phyloP scores from a whole-genome alignment of 92 coral and sea anemone species.

The Palythoa heliodiscus region DNA sequence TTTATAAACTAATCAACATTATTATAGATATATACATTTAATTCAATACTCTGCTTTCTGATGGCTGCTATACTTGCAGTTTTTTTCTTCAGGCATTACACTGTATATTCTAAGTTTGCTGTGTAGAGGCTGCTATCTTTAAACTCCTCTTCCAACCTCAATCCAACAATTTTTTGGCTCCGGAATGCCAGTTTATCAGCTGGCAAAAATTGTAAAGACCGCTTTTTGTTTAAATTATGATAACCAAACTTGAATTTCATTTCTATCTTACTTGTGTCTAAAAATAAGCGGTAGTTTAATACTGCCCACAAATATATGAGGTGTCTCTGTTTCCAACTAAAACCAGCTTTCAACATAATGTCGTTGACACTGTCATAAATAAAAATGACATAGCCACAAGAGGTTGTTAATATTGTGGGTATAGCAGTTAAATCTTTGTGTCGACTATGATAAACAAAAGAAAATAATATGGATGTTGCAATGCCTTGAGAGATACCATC shows the following conservation, averaged over 20 bases:
- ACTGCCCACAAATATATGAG: constrained; percentile 17
- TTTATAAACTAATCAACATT: constrained; percentile 2
- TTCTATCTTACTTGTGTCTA: constrained; percentile 13
- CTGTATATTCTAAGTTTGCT: not conserved
- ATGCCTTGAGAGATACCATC: constrained; percentile 12
- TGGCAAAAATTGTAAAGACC: not conserved
- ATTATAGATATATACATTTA: not conserved
- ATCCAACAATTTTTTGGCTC: constrained; percentile 25
- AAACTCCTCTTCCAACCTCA: constrained; percentile 24
- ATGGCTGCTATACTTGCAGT: constrained; percentile 14
- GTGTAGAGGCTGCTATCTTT: constrained; percentile 1
- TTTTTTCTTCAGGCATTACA: not conserved
- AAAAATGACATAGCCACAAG: constrained; percentile 4
- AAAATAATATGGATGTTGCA: constrained; percentile 25
- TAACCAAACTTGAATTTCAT: constrained; percentile 24
- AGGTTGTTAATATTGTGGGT: constrained; percentile 17
- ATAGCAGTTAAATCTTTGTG: constrained; percentile 8
- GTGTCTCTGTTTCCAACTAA: constrained; percentile 16
- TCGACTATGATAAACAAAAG: constrained; percentile 26
- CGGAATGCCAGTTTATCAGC: constrained; percentile 15
- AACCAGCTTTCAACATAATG: constrained; percentile 28
- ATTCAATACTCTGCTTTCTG: constrained; percentile 9
- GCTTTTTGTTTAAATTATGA: constrained; percentile 8
- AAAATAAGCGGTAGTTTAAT: constrained; percentile 19
- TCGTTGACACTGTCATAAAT: constrained; percentile 25